These are phyloP conservation scores for Prionace glauca DNA, from an alignment of 2,797 vertebrate species.

Conservation along the genomic window DNA sequence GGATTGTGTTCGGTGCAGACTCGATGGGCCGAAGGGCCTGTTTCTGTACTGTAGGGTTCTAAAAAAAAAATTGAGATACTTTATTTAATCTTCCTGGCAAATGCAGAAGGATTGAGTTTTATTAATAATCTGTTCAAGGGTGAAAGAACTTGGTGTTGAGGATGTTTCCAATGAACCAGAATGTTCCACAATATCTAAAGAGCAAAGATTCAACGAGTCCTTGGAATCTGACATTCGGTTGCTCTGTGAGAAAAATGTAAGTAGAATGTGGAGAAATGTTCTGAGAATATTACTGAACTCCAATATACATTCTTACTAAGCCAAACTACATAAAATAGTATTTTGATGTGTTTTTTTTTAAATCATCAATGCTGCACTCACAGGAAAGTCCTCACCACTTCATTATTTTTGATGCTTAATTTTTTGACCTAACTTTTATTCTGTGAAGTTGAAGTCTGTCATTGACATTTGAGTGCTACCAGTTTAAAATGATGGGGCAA, in stretches of 20 bases:
- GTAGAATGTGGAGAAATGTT: background rate
- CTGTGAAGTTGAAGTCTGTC: background rate
- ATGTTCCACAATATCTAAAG: conserved; percentile 7
- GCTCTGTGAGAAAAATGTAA: conserved; percentile 23
- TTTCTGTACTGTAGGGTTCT: too few species aligned
- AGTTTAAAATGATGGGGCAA: background rate
- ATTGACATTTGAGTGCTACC: background rate
- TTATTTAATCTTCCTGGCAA: background rate
- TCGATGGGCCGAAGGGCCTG: too few species aligned
- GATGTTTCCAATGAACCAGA: conserved; percentile 15
- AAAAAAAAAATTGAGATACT: too few species aligned
- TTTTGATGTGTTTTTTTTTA: background rate
- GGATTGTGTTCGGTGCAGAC: too few species aligned
- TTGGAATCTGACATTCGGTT: conserved; percentile 32
- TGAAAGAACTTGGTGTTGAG: conserved; percentile 28
- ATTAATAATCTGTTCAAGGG: background rate
- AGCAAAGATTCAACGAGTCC: background rate
- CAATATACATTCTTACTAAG: background rate
- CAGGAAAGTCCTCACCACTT: background rate
- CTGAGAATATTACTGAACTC: background rate
- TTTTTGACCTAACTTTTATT: background rate
- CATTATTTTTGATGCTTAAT: background rate
- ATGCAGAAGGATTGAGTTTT: background rate
- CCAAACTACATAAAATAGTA: background rate
- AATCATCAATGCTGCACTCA: background rate